phyloP scores from a whole-genome alignment of 2,888 invertebrate species.

The Trachelus tabidus region DNA sequence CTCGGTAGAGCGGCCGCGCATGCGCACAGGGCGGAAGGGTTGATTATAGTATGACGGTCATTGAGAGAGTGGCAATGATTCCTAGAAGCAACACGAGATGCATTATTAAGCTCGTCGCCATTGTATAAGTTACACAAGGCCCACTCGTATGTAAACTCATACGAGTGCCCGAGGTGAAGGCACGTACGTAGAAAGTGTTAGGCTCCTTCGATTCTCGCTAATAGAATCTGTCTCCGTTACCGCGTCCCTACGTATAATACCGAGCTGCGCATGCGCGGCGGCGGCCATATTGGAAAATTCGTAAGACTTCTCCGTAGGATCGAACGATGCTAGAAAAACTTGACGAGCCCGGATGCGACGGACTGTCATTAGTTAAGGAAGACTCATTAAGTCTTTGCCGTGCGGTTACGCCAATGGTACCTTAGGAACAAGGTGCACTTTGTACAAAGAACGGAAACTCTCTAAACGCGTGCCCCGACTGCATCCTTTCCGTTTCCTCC shows the following conservation, averaged over 20 bases:
- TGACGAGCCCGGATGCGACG: not conserved
- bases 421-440: not conserved
- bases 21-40: not conserved
- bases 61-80: slow-evolving; percentile 24
- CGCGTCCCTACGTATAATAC: not conserved
- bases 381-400: not conserved
- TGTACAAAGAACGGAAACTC: not conserved
- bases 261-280: not conserved
- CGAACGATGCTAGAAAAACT: not conserved
- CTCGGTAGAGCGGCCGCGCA: not conserved
- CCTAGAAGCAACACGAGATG: slow-evolving; percentile 36
- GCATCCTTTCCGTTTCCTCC: slow-evolving; percentile 18
- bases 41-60: not conserved
- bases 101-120: slow-evolving; percentile 27
- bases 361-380: not conserved
- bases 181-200: not conserved
- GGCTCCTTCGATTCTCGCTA: slow-evolving; percentile 34
- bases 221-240: not conserved
- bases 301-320: not conserved
- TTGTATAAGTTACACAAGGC: slow-evolving; percentile 20
- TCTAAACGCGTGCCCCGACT: slow-evolving; percentile 22
- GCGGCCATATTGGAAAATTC: not conserved
- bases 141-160: not conserved
- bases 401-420: not conserved
- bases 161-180: not conserved